Evolutionary conservation across 2,888 invertebrate species (phyloP), one percentile per base, ranked within the genome.

Genomic region (Caradrina kadenii): DNA sequence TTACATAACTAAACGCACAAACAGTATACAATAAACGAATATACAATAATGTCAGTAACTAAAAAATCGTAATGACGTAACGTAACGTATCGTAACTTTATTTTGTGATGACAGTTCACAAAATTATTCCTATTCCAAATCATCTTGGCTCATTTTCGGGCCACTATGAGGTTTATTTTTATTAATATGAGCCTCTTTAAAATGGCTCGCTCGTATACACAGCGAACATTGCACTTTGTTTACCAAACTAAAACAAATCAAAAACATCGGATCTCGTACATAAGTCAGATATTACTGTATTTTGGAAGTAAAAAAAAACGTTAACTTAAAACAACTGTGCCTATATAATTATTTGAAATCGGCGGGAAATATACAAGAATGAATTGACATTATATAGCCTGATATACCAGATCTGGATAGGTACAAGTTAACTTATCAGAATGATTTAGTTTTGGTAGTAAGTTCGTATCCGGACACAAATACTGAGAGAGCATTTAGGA

Each of bases 1-100:
- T 53, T 63, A 22, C 79, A 60, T 73, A 79, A 74, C 56, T 74
- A 73, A 63, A 42, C 17, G 68, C 79, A 73, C 74, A 63, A 49
- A 10, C 22, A 50, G 59, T 79, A 62, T 62, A 39, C 39, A 39
- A 39, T 39, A 39, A 39, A 39, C 21, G 31, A 42, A 60, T 55
- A 52, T 31, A 55, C 48, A 74, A 68, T 63, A 70, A 53, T 45
- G 63, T 79, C 74, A 67, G 45, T 22, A 63, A 56, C 21, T 53
- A 50, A 11, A 53, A 61, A 56, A 56, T 17, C 19, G 31, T 66
- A 50, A 63, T 55, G 19, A 59, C n/a, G n/a, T n/a, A n/a, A n/a
- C n/a, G n/a, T n/a, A n/a, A n/a, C n/a, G n/a, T n/a, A n/a, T n/a
- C n/a, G n/a, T n/a, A n/a, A 72, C 48, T 26, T 50, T 53, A 73